Conservation (phyloP, 1,140 invertebrate species). For the Pentalonia nigronervosa region DNA sequence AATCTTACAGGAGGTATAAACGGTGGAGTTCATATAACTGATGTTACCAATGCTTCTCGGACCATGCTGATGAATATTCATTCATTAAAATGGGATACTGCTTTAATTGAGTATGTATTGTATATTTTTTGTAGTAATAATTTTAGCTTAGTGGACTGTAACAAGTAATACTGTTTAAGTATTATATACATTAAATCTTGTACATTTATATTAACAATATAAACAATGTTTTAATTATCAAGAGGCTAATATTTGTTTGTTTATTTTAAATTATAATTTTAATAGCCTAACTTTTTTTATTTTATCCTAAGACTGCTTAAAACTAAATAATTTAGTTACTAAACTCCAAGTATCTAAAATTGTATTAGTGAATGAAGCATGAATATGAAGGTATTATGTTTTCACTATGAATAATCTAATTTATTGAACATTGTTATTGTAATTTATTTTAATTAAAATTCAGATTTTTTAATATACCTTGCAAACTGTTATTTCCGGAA, state of each 20-base stretch:
- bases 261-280: not conserved
- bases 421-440: not conserved
- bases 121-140: not conserved
- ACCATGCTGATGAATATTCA: conserved; percentile 95
- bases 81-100: conserved; percentile 86
- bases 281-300: not conserved
- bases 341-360: too few relatives aligned
- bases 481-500: conserved; percentile 78
- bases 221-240: not conserved
- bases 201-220: not conserved
- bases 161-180: too few relatives aligned
- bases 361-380: not conserved
- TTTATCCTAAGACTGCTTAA: not conserved
- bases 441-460: conserved; percentile 61
- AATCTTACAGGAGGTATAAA: conserved; percentile 88
- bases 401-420: not conserved
- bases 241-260: not conserved
- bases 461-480: conserved; percentile 90
- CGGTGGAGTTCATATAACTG: conserved; percentile 88
- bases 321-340: not conserved
- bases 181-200: not conserved
- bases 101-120: conserved; percentile 71
- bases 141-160: too few relatives aligned
- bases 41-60: conserved; percentile 95
- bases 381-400: not conserved